A percentile compares a stretch with the other conserved stretches of the same genome.
These are phyloP conservation scores for Neolamprologus fasciatus DNA, from an alignment of 2,113 vertebrate species.

Conservation along the genomic window DNA sequence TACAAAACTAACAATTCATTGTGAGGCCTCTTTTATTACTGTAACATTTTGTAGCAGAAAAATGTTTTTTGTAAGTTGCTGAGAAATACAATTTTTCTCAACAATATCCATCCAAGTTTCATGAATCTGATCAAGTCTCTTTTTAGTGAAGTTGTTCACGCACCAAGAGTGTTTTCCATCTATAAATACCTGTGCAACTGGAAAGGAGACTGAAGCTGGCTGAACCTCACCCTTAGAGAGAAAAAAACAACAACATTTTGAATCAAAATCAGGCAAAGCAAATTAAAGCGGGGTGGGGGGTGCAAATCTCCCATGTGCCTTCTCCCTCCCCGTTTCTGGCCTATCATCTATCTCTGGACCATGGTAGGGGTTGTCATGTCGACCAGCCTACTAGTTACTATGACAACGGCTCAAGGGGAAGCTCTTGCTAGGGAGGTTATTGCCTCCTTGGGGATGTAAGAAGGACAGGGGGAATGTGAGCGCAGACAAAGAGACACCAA, in stretches of 20 bases:
- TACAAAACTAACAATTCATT: not conserved
- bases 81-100: not conserved
- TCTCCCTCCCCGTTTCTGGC: slow-evolving; percentile 54
- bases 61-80: not conserved
- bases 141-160: not conserved
- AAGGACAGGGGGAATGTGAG: slow-evolving; percentile 56
- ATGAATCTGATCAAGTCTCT: not conserved
- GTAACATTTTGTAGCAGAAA: not conserved
- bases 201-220: slow-evolving; percentile 21
- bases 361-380: slow-evolving; percentile 70
- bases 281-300: slow-evolving; percentile 45
- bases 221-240: not conserved
- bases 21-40: not conserved
- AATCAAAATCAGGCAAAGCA: slow-evolving; percentile 59
- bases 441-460: slow-evolving; percentile 65
- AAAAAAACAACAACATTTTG: slow-evolving; percentile 10
- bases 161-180: not conserved
- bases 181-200: slow-evolving; percentile 52
- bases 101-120: not conserved
- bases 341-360: slow-evolving; percentile 71
- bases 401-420: slow-evolving; percentile 71
- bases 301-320: slow-evolving; percentile 43
- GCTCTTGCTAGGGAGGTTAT: slow-evolving; percentile 67
- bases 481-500: slow-evolving; percentile 45
- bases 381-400: slow-evolving; percentile 69